Percentiles rank a stretch among this genome's conserved stretches.
phyloP scores from a whole-genome alignment of 2,113 vertebrate species.

The Eublepharis macularius region DNA sequence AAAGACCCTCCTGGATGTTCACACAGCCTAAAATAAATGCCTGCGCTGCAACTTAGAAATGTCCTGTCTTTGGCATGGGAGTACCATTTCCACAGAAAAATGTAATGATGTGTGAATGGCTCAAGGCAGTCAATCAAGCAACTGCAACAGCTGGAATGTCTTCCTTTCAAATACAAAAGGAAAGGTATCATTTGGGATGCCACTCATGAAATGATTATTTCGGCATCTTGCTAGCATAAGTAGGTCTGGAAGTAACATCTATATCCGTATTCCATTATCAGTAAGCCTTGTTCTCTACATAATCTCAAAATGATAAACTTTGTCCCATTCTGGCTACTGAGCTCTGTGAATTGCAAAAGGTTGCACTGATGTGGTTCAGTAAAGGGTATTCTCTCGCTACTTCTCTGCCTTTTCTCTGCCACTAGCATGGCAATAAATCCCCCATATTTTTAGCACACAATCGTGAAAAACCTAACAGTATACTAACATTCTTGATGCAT shows the following conservation, averaged over 20 bases:
- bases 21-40: background rate
- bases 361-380: background rate
- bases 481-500: background rate
- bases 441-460: background rate
- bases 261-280: background rate
- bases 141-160: background rate
- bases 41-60: background rate
- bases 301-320: background rate
- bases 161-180: background rate
- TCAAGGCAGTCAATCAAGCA: background rate
- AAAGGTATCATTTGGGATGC: background rate
- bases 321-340: background rate
- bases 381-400: background rate
- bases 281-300: background rate
- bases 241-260: background rate
- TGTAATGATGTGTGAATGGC: background rate
- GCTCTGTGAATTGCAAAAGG: background rate
- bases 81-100: background rate
- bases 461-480: background rate
- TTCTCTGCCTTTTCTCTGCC: background rate
- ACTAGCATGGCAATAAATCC: background rate
- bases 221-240: background rate
- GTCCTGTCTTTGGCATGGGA: background rate
- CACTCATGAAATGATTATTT: background rate
- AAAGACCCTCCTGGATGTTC: background rate